Evolutionary conservation across 2,113 vertebrate genomes (phyloP).

Genomic region (Tor tambroides): DNA sequence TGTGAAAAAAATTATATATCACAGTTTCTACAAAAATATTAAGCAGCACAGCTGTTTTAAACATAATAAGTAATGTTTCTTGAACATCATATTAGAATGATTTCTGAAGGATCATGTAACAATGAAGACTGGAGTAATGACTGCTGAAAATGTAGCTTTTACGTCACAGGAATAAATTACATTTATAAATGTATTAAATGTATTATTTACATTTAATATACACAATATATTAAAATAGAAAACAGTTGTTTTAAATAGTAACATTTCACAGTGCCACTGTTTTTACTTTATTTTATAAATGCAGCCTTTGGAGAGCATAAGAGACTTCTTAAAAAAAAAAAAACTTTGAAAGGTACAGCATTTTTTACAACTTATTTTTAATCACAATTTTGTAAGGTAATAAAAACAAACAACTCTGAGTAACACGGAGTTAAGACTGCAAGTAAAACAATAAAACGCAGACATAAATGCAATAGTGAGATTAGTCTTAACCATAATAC

Average conservation of each 20-base stretch:
- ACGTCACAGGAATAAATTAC: too few species aligned
- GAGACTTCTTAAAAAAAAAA: too few species aligned
- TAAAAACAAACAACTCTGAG: too few species aligned
- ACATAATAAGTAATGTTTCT: neutral
- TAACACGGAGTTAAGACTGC: neutral
- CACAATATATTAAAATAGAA: neutral
- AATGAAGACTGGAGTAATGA: neutral
- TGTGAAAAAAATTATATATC: too few species aligned
- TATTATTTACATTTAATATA: too few species aligned
- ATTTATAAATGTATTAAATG: too few species aligned
- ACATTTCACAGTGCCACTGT: neutral
- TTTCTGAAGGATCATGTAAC: neutral
- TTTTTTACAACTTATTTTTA: neutral
- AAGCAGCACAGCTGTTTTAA: too few species aligned
- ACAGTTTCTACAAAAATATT: too few species aligned
- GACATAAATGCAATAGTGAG: neutral
- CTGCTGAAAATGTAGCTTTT: too few species aligned
- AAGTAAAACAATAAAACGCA: neutral
- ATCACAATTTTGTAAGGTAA: too few species aligned
- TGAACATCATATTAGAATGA: neutral
- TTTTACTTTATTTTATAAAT: neutral
- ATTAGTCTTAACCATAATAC: constrained; percentile 21
- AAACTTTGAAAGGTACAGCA: neutral
- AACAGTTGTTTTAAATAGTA: neutral
- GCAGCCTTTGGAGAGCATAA: neutral